phyloP scores from a whole-genome alignment of 1,140 invertebrate species.

The Ips nitidus region DNA sequence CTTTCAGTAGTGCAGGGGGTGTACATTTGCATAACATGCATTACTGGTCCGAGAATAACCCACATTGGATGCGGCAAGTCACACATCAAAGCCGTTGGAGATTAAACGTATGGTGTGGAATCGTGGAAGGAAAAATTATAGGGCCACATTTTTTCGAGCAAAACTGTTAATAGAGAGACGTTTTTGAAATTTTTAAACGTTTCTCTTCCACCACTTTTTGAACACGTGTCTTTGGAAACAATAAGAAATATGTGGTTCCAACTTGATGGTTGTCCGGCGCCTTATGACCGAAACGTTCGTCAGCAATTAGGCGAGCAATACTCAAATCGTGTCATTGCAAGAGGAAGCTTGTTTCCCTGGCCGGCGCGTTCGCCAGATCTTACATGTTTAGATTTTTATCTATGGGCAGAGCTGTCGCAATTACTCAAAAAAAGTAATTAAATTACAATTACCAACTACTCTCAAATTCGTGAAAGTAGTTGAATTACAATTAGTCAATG shows the following conservation, averaged over 20 bases:
- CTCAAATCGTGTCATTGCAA: background rate
- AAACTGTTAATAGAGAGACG: constrained; percentile 33
- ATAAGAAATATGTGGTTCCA: background rate
- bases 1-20: constrained; percentile 42
- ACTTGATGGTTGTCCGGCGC: too few species aligned
- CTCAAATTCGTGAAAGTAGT: too few species aligned
- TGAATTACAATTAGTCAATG: too few species aligned
- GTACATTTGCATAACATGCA: constrained; percentile 45
- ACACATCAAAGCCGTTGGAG: constrained; percentile 26
- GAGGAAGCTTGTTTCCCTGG: background rate
- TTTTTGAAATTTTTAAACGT: constrained; percentile 43
- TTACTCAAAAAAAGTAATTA: too few species aligned
- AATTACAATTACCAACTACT: too few species aligned
- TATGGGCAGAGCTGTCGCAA: background rate
- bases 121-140: constrained; percentile 35
- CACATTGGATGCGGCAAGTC: constrained; percentile 38
- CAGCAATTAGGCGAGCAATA: background rate
- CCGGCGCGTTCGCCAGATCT: background rate
- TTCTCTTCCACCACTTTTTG: background rate
- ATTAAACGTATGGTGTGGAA: constrained; percentile 7
- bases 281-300: too few species aligned
- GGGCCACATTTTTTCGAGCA: constrained; percentile 43
- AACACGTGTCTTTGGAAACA: background rate
- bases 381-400: background rate
- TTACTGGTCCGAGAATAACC: constrained; percentile 41